Evolutionary conservation across 2,888 invertebrate species (phyloP).

Genomic region (Zhengitettix transpicula): DNA sequence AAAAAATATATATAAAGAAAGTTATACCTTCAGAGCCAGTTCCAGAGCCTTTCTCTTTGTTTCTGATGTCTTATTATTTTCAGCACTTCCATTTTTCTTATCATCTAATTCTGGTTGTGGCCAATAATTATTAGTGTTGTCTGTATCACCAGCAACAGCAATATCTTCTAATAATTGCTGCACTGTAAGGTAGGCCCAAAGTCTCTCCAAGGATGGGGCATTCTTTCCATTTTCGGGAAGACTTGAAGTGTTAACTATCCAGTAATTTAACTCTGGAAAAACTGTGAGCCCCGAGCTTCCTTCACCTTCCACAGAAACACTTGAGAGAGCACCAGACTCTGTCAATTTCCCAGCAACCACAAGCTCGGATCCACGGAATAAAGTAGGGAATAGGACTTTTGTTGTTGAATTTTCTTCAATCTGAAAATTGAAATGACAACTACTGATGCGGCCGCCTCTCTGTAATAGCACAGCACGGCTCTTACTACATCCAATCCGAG

Average conservation of each 20-base stretch:
- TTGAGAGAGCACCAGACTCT: no score
- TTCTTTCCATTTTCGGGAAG: neutral
- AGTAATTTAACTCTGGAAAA: neutral
- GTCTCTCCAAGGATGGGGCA: slow-evolving; percentile 29
- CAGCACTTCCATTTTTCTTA: neutral
- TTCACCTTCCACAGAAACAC: neutral
- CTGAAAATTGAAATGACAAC: slow-evolving; percentile 17
- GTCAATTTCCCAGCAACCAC: slow-evolving; percentile 36
- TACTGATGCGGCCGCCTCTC: no score
- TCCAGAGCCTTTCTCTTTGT: slow-evolving; percentile 35
- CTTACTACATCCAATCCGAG: no score
- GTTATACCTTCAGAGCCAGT: slow-evolving; percentile 22
- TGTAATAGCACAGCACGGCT: no score
- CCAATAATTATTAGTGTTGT: neutral
- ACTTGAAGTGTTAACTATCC: neutral
- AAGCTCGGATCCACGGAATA: slow-evolving; percentile 44
- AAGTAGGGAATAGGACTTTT: slow-evolving; percentile 35
- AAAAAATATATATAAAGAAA: neutral
- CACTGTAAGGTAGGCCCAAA: slow-evolving; percentile 52
- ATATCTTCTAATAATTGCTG: slow-evolving; percentile 35
- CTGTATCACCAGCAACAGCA: slow-evolving; percentile 19
- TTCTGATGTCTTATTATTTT: neutral
- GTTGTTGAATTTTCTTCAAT: slow-evolving; percentile 33
- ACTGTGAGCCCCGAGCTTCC: neutral
- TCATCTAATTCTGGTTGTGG: neutral